Evolutionary conservation across 2,113 vertebrate species (phyloP).

Genomic region (Ameiurus melas): DNA sequence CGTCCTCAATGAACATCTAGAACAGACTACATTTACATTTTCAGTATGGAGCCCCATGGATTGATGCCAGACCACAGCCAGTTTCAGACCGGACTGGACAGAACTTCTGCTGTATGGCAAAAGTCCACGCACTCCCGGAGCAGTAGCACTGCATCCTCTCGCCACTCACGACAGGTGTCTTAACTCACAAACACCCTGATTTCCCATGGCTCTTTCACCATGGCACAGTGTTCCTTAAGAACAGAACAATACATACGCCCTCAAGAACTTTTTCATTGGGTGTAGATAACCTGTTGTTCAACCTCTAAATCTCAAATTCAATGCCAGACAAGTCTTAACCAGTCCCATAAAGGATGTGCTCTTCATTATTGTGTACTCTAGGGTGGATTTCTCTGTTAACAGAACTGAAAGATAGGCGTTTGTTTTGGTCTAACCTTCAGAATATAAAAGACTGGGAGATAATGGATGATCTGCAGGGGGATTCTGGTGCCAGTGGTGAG

Average conservation of each 20-base stretch:
- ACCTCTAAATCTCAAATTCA: constrained; percentile 7
- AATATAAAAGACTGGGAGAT: constrained; percentile 83
- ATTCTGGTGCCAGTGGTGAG: constrained; percentile 51
- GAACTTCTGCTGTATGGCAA: constrained; percentile 55
- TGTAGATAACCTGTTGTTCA: constrained; percentile 39
- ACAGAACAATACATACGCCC: background rate
- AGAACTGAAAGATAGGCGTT: background rate
- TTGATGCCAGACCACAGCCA: constrained; percentile 26
- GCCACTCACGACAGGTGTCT: constrained; percentile 74
- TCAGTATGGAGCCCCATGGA: constrained; percentile 61
- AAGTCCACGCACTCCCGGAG: constrained; percentile 68
- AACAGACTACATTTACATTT: constrained; percentile 20
- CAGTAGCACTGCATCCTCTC: constrained; percentile 76
- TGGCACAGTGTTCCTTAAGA: background rate
- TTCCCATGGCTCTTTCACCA: background rate
- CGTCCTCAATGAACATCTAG: constrained; percentile 40
- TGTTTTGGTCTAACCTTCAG: constrained; percentile 31
- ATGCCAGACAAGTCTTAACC: constrained; percentile 21
- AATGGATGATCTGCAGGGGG: constrained; percentile 75
- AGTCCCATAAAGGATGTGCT: background rate
- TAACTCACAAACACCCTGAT: background rate
- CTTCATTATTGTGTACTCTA: background rate
- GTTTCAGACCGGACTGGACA: constrained; percentile 69
- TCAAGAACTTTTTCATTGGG: background rate
- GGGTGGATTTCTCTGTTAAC: background rate